Percentiles rank a stretch among this genome's conserved stretches.
These are phyloP conservation scores for Ctenicera cuprea DNA, from an alignment of 2,888 invertebrate species.

Conservation along the genomic window DNA sequence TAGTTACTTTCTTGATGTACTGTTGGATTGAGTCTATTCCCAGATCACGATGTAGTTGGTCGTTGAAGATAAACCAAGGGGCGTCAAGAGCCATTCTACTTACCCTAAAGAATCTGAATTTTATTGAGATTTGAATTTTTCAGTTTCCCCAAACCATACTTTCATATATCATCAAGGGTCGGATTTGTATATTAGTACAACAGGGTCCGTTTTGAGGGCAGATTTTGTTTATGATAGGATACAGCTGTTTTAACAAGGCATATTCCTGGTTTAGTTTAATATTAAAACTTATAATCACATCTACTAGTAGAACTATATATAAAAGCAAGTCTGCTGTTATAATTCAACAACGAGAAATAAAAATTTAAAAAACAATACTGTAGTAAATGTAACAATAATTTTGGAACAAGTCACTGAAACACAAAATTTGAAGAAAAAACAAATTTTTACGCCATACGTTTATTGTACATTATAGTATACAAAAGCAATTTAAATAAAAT, in stretches of 20 bases:
- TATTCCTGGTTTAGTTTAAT: not conserved
- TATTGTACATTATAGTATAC: constrained; percentile 2
- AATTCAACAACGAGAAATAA: too few relatives aligned
- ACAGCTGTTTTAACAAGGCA: not conserved
- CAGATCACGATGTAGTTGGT: not conserved
- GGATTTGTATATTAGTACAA: not conserved
- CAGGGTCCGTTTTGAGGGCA: not conserved
- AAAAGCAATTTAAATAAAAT: constrained; percentile 11
- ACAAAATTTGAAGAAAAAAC: too few relatives aligned
- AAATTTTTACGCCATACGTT: constrained; percentile 6
- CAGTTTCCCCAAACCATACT: not conserved
- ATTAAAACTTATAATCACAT: too few relatives aligned
- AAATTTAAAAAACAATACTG: too few relatives aligned
- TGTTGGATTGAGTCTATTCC: not conserved
- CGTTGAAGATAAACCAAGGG: not conserved
- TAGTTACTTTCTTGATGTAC: not conserved
- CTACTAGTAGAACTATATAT: too few relatives aligned
- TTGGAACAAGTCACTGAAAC: too few relatives aligned
- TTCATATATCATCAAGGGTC: not conserved
- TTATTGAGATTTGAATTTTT: not conserved
- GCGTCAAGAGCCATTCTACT: not conserved
- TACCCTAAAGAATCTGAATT: not conserved
- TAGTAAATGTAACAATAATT: too few relatives aligned
- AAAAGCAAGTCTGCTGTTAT: too few relatives aligned
- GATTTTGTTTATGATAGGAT: not conserved